phyloP scores from a whole-genome alignment of 2,797 vertebrate genomes.

The Hydrolagus colliei region DNA sequence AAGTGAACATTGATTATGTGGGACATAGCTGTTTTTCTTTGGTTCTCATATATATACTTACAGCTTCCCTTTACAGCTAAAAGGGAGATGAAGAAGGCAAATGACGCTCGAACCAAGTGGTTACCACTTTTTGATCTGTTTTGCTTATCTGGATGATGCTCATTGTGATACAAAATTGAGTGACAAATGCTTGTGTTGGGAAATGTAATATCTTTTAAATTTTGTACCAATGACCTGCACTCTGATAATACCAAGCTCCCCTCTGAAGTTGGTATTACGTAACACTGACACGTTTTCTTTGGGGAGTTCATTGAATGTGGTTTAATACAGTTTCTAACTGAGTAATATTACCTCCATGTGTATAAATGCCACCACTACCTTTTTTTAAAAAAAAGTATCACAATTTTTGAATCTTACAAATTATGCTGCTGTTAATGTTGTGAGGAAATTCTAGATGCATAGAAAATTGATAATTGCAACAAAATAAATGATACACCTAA shows the following conservation, averaged over 20 bases:
- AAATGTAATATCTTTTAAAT: background rate
- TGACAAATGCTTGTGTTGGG: background rate
- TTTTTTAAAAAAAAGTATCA: background rate
- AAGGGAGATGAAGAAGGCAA: too few relatives aligned
- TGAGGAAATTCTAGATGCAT: background rate
- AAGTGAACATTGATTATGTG: slow-evolving; percentile 38
- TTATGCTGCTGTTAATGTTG: background rate
- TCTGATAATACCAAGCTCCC: background rate
- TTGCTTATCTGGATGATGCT: too few relatives aligned
- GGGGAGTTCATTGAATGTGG: background rate
- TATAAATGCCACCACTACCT: background rate
- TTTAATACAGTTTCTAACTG: background rate
- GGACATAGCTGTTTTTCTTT: too few relatives aligned
- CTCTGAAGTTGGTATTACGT: background rate
- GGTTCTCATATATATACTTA: too few relatives aligned
- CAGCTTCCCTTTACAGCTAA: too few relatives aligned
- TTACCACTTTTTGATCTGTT: too few relatives aligned
- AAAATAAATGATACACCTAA: background rate
- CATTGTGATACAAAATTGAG: too few relatives aligned
- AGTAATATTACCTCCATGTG: too few relatives aligned
- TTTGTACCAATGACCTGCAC: background rate
- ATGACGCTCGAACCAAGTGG: too few relatives aligned
- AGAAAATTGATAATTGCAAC: background rate
- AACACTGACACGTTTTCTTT: background rate
- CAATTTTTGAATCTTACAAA: background rate